phyloP scores from a whole-genome alignment of 1,140 invertebrate genomes.

The Drosophila pandora region DNA sequence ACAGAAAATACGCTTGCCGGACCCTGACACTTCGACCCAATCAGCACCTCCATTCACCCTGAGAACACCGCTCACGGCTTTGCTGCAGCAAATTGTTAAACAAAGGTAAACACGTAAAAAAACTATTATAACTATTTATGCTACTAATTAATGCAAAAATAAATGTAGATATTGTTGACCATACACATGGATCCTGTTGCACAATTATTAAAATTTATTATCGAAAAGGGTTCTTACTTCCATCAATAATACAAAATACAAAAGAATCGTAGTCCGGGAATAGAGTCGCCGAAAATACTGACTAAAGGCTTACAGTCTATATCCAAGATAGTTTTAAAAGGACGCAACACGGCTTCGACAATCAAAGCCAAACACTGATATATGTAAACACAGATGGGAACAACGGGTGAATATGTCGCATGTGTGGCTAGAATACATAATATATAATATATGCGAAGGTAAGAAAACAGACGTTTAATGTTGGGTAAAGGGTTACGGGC shows the following conservation, averaged over 20 bases:
- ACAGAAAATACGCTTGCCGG: slow-evolving; percentile 45
- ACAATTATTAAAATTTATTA: slow-evolving; percentile 58
- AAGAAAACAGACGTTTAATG: slow-evolving; percentile 46
- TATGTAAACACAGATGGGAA: slow-evolving; percentile 37
- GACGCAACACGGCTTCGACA: slow-evolving; percentile 65
- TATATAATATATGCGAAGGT: slow-evolving; percentile 27
- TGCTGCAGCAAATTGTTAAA: slow-evolving; percentile 57
- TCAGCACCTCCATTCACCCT: slow-evolving; percentile 3
- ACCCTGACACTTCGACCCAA: slow-evolving; percentile 7
- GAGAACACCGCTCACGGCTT: slow-evolving; percentile 22
- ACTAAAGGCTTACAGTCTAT: slow-evolving; percentile 44
- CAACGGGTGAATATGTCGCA: slow-evolving; percentile 39
- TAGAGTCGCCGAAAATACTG: slow-evolving; percentile 50
- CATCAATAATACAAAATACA: slow-evolving; percentile 48
- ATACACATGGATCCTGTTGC: slow-evolving; percentile 33
- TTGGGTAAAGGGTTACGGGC: slow-evolving; percentile 62
- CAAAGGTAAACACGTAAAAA: slow-evolving; percentile 18
- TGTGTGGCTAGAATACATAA: slow-evolving; percentile 30
- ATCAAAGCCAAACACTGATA: slow-evolving; percentile 63
- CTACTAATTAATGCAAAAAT: slow-evolving; percentile 77
- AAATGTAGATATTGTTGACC: slow-evolving; percentile 80
- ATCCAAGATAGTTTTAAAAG: slow-evolving; percentile 65
- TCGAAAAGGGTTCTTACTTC: slow-evolving; percentile 37
- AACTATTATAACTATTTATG: slow-evolving; percentile 73
- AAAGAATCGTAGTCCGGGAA: slow-evolving; percentile 21